Conservation (phyloP, 2,113 vertebrate species). For the Electrona antarctica region DNA sequence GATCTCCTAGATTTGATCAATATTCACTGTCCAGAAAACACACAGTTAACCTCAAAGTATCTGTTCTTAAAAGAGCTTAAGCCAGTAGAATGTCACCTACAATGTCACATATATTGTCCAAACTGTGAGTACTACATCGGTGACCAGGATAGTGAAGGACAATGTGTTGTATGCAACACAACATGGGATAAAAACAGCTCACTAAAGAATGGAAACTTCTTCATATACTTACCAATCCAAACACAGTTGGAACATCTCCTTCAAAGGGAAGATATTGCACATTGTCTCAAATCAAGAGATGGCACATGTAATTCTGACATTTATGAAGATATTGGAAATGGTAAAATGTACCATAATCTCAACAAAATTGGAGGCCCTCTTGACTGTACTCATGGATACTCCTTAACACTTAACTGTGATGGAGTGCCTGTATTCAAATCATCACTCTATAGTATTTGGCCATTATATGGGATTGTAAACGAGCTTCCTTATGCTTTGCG, state of each 20-base stretch:
- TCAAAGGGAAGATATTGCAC: conserved; percentile 40
- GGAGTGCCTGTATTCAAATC: conserved; percentile 29
- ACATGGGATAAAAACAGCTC: conserved; percentile 39
- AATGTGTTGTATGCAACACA: conserved; percentile 33
- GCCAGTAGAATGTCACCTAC: conserved; percentile 31
- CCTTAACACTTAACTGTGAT: conserved; percentile 33
- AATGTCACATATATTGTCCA: conserved; percentile 40
- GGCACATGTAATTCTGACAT: conserved; percentile 31
- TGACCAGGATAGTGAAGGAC: conserved; percentile 27
- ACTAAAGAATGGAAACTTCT: conserved; percentile 46
- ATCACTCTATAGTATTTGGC: conserved; percentile 36
- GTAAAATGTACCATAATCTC: conserved; percentile 41
- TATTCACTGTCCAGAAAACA: conserved; percentile 43
- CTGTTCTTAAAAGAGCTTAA: conserved; percentile 43
- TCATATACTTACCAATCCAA: conserved; percentile 49
- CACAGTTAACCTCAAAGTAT: conserved; percentile 32
- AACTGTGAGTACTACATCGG: conserved; percentile 49
- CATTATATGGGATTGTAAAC: conserved; percentile 34
- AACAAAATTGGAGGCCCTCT: conserved; percentile 33
- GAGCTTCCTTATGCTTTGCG: conserved; percentile 34
- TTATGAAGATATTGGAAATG: conserved; percentile 28
- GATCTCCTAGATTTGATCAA: conserved; percentile 42
- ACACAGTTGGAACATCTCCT: conserved; percentile 44
- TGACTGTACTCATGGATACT: conserved; percentile 32
- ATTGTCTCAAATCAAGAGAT: conserved; percentile 25